phyloP scores from a whole-genome alignment of 2,797 vertebrate species.

The Lacerta agilis region DNA sequence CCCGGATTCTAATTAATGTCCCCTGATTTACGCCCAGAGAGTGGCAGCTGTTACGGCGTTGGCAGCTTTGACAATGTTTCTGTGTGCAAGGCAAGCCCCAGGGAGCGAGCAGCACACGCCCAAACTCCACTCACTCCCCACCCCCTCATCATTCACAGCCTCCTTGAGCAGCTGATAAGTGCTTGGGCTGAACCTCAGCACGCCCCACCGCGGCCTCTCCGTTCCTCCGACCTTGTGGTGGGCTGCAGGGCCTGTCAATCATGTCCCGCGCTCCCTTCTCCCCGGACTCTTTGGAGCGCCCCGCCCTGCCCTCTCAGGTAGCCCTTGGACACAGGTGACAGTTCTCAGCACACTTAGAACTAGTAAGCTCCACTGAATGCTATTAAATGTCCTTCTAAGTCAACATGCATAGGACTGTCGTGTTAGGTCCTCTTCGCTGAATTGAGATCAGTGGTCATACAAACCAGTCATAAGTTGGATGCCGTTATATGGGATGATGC shows the following conservation, averaged over 20 bases:
- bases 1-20: too few relatives aligned
- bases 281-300: background rate
- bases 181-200: background rate
- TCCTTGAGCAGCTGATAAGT: conserved; percentile 42
- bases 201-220: background rate
- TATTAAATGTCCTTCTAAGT: background rate
- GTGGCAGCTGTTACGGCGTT: too few relatives aligned
- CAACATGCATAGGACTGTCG: background rate
- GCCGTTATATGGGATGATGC: too few relatives aligned
- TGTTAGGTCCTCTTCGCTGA: background rate
- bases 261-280: too few relatives aligned
- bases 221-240: conserved; percentile 37
- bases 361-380: background rate
- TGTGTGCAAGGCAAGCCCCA: too few relatives aligned
- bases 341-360: background rate
- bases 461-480: too few relatives aligned
- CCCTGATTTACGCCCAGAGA: too few relatives aligned
- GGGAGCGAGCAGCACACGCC: conserved; percentile 42
- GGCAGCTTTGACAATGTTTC: too few relatives aligned
- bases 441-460: too few relatives aligned
- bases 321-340: too few relatives aligned
- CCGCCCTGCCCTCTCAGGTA: too few relatives aligned
- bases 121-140: conserved; percentile 24
- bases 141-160: conserved; percentile 12
- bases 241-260: background rate